A percentile compares a stretch with the other conserved stretches of the same genome.
Conservation (phyloP, 2,113 vertebrate species). For the Perca fluviatilis region DNA sequence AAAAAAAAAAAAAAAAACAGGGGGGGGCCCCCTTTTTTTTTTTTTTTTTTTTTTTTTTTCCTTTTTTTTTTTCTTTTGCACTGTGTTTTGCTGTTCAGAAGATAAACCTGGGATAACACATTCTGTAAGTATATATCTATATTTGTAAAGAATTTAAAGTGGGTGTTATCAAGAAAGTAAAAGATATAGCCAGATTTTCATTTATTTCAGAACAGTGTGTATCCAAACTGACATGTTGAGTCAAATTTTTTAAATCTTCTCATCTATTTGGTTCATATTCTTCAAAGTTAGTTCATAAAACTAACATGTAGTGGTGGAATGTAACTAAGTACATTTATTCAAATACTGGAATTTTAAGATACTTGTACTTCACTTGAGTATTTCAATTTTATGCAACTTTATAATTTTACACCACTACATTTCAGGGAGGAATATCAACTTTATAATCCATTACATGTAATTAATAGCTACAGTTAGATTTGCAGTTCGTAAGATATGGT, state of each 20-base stretch:
- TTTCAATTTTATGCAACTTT: not conserved
- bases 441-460: not conserved
- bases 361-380: not conserved
- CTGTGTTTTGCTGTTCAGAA: constrained; percentile 4
- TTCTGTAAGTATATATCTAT: constrained; percentile 71
- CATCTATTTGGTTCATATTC: not conserved
- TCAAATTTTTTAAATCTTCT: not conserved
- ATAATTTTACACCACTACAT: not conserved
- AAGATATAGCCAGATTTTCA: not conserved
- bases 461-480: not conserved
- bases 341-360: not conserved
- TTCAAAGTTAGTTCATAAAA: not conserved
- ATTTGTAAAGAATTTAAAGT: constrained; percentile 19
- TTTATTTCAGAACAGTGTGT: not conserved
- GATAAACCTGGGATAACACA: constrained; percentile 27
- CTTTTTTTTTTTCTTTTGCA: too few species aligned
- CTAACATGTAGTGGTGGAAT: not conserved
- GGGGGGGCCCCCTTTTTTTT: too few species aligned
- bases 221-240: not conserved
- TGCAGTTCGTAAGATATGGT: not conserved
- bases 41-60: too few species aligned
- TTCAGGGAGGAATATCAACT: not conserved
- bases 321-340: not conserved
- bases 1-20: too few species aligned
- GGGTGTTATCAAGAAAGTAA: not conserved